Percentiles rank a stretch among this genome's conserved stretches.
phyloP scores from a whole-genome alignment of 2,888 invertebrate genomes.

The Pyrrhosoma nymphula region DNA sequence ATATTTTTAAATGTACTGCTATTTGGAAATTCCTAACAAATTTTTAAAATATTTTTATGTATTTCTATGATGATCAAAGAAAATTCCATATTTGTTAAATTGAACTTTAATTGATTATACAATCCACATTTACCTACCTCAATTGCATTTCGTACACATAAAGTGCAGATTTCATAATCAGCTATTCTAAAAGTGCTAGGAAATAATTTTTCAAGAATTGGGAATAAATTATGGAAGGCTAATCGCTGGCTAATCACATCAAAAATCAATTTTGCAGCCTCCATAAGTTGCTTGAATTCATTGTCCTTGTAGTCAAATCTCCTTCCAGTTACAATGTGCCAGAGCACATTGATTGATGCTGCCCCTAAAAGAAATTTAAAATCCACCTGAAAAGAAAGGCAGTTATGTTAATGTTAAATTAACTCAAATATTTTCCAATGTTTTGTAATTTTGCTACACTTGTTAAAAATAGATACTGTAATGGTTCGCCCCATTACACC shows the following conservation, averaged over 20 bases:
- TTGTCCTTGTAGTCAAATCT: background rate
- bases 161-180: background rate
- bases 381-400: background rate
- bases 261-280: background rate
- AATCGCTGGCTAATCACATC: background rate
- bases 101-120: too few species aligned
- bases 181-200: background rate
- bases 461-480: too few species aligned
- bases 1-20: too few species aligned
- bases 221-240: background rate
- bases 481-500: too few species aligned
- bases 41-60: too few species aligned
- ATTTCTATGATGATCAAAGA: too few species aligned
- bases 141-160: background rate
- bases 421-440: too few species aligned
- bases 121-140: too few species aligned
- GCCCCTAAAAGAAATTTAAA: background rate
- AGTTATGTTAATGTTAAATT: too few species aligned
- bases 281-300: background rate
- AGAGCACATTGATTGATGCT: background rate
- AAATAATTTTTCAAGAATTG: background rate
- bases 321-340: background rate
- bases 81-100: too few species aligned
- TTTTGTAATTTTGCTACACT: too few species aligned
- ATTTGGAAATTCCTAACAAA: too few species aligned